These are phyloP conservation scores for Brachionus rubens DNA, from an alignment of 1,140 invertebrate species.

Conservation along the genomic window DNA sequence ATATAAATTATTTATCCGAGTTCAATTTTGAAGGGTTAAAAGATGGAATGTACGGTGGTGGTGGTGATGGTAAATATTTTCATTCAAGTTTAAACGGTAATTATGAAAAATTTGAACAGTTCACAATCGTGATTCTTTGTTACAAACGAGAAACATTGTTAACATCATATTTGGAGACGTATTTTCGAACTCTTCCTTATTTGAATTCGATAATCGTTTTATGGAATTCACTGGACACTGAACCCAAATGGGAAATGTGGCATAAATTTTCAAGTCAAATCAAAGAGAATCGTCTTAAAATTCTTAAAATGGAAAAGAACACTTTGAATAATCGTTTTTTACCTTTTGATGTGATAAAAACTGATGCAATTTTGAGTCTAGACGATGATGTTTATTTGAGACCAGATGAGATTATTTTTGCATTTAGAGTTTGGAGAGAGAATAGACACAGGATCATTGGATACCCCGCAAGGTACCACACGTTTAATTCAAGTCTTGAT, in stretches of 20 bases:
- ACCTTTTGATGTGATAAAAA: constrained; percentile 84
- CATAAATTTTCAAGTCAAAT: constrained; percentile 57
- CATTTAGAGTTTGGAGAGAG: constrained; percentile 96
- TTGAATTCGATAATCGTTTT: constrained; percentile 94
- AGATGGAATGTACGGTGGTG: neutral
- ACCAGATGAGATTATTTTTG: constrained; percentile 97
- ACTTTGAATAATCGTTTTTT: constrained; percentile 97
- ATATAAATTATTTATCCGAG: constrained; percentile 15
- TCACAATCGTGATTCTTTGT: constrained; percentile 82
- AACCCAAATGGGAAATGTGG: constrained; percentile 2
- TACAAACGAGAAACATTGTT: constrained; percentile 90
- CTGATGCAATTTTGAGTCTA: constrained; percentile 91
- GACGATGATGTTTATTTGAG: constrained; percentile 95
- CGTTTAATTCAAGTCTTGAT: constrained; percentile 75
- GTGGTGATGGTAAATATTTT: constrained; percentile 44
- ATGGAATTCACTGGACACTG: constrained; percentile 78
- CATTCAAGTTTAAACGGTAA: constrained; percentile 21
- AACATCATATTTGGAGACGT: constrained; percentile 78
- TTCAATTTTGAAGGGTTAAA: neutral
- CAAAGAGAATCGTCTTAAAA: constrained; percentile 84
- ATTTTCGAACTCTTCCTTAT: constrained; percentile 82
- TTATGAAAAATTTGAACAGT: constrained; percentile 15
- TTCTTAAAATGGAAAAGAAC: too few relatives aligned
- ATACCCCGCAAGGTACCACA: constrained; percentile 93
- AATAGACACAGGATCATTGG: constrained; percentile 92